Evolutionary conservation across 2,113 vertebrate species (phyloP).

Genomic region (Callionymus lyra): DNA sequence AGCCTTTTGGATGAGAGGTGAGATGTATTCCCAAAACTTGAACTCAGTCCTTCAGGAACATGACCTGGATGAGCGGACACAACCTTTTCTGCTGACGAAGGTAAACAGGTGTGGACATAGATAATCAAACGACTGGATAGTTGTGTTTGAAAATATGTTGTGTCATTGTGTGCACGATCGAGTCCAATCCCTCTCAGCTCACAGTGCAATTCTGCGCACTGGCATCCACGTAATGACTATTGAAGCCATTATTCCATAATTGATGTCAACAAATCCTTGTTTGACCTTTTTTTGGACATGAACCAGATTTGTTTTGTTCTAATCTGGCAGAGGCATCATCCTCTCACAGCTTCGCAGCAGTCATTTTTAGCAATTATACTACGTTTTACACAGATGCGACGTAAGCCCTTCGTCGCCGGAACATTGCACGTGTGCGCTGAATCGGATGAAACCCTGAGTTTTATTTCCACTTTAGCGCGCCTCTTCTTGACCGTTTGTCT

Average conservation of each 20-base stretch:
- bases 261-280: conserved; percentile 18
- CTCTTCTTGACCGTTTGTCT: not conserved
- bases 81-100: too few relatives aligned
- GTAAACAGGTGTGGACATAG: too few relatives aligned
- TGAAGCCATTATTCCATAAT: conserved; percentile 20
- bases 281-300: conserved; percentile 27
- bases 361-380: conserved; percentile 11
- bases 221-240: conserved; percentile 8
- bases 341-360: conserved; percentile 14
- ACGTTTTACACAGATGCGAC: conserved; percentile 10
- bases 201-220: conserved; percentile 7
- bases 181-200: conserved; percentile 6
- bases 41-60: too few relatives aligned
- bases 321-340: conserved; percentile 11
- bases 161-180: not conserved
- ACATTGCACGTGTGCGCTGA: conserved; percentile 2
- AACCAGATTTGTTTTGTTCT: conserved; percentile 16
- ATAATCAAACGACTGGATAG: too few relatives aligned
- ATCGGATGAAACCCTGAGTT: conserved; percentile 1
- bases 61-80: too few relatives aligned
- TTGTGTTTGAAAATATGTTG: not conserved
- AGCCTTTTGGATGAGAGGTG: too few relatives aligned
- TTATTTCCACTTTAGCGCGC: conserved; percentile 3
- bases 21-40: too few relatives aligned
- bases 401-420: conserved; percentile 1